Evolutionary conservation across 2,797 vertebrate genomes (phyloP).

Genomic region (Hyperoplus immaculatus): DNA sequence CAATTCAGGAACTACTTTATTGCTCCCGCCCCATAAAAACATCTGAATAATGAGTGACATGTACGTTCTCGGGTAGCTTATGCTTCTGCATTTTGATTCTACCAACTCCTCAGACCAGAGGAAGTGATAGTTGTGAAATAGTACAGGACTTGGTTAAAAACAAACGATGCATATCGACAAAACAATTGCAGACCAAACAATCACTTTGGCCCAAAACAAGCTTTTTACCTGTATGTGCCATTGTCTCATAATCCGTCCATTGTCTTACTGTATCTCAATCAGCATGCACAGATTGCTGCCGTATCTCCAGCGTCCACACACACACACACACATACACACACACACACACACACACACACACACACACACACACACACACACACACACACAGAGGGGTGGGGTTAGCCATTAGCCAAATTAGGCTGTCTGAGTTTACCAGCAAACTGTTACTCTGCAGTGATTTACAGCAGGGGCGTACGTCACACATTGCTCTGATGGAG

Average conservation of each 20-base stretch:
- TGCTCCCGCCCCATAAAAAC: too few species aligned
- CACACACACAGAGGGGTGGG: conserved; percentile 23
- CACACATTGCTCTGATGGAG: conserved; percentile 12
- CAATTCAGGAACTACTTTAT: too few species aligned
- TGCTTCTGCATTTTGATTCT: too few species aligned
- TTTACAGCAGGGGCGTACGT: conserved; percentile 48
- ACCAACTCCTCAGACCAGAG: too few species aligned
- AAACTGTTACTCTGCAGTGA: conserved; percentile 49
- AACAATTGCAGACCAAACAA: too few species aligned
- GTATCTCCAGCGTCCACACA: neutral
- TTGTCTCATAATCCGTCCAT: conserved; percentile 6
- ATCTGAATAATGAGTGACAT: too few species aligned
- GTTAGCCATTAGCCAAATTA: conserved; percentile 75
- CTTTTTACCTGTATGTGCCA: neutral
- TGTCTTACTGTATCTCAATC: conserved; percentile 32
- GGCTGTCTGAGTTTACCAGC: conserved; percentile 62
- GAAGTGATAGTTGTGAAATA: too few species aligned
- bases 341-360: conserved; percentile 21
- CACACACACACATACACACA: conserved; percentile 16
- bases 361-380: conserved; percentile 17
- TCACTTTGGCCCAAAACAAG: too few species aligned
- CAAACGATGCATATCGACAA: too few species aligned
- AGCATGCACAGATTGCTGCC: conserved; percentile 37
- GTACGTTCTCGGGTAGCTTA: too few species aligned
- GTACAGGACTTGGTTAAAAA: too few species aligned